Percentiles rank a stretch among this genome's conserved stretches.
These are phyloP conservation scores for Orius laevigatus DNA, from an alignment of 1,140 invertebrate genomes.

Conservation along the genomic window DNA sequence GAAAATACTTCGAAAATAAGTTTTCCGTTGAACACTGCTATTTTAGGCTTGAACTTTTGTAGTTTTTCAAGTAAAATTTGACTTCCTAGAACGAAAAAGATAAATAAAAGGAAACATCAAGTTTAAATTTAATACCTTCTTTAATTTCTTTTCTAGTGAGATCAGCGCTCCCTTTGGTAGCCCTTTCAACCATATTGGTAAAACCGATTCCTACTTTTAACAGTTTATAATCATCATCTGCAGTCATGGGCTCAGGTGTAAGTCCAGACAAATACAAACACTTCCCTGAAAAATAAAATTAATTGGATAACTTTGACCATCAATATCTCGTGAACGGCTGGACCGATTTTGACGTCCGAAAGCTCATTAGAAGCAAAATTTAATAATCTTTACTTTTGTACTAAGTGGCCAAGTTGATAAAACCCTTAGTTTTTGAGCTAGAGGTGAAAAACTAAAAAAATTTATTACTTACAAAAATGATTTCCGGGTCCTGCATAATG, in stretches of 20 bases:
- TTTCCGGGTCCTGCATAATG: constrained; percentile 97
- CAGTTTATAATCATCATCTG: constrained; percentile 88
- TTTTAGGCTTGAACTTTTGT: constrained; percentile 82
- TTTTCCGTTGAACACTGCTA: constrained; percentile 96
- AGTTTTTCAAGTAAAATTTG: constrained; percentile 82
- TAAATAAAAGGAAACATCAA: background rate
- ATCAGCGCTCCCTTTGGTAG: constrained; percentile 90
- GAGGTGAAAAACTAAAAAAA: constrained; percentile 1
- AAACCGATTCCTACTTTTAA: constrained; percentile 90
- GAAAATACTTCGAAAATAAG: constrained; percentile 95
- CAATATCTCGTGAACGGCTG: background rate
- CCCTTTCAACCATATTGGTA: constrained; percentile 90
- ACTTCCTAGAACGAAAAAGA: constrained; percentile 39
- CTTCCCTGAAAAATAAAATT: constrained; percentile 51
- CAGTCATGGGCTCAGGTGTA: constrained; percentile 86
- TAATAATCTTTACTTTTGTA: no score
- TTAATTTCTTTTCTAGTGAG: constrained; percentile 92
- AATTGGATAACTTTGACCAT: background rate
- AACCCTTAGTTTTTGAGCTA: no score
- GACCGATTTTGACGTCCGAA: no score
- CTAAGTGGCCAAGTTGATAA: no score
- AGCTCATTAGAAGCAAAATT: no score
- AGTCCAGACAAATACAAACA: constrained; percentile 87
- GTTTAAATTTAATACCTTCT: constrained; percentile 46
- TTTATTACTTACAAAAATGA: constrained; percentile 68